phyloP scores from a whole-genome alignment of 2,888 invertebrate species.

The Merodon equestris region DNA sequence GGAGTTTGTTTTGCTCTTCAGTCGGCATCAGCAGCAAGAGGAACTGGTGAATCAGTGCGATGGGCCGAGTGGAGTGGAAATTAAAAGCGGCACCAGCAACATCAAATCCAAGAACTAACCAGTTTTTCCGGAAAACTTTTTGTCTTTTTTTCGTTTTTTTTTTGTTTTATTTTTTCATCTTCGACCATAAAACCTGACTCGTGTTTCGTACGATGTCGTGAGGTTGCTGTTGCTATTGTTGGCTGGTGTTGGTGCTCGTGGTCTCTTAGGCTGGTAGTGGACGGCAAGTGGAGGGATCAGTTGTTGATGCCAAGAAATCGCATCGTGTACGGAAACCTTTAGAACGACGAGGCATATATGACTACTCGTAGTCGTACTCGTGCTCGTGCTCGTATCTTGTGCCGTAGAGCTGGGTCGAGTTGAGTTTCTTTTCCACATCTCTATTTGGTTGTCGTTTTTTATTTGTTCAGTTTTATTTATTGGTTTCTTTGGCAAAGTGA shows the following conservation, averaged over 20 bases:
- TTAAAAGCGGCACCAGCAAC: slow-evolving; percentile 38
- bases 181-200: slow-evolving; percentile 30
- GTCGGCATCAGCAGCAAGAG: slow-evolving; percentile 18
- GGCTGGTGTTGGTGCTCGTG: slow-evolving; percentile 10
- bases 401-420: slow-evolving; percentile 50
- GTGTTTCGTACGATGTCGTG: slow-evolving; percentile 29
- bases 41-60: slow-evolving; percentile 4
- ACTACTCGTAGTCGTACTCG: no score
- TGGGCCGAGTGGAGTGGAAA: slow-evolving; percentile 7
- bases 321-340: not conserved
- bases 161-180: slow-evolving; percentile 5
- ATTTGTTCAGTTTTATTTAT: slow-evolving; percentile 2
- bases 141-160: not conserved
- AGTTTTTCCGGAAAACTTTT: slow-evolving; percentile 63
- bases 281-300: no score
- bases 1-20: slow-evolving; percentile 43
- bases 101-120: slow-evolving; percentile 54
- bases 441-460: slow-evolving; percentile 18
- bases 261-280: not conserved
- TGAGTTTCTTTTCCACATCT: slow-evolving; percentile 47
- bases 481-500: not conserved
- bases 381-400: slow-evolving; percentile 30
- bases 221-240: slow-evolving; percentile 29
- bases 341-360: no score
- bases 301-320: no score